A percentile compares a stretch with the other conserved stretches of the same genome.
phyloP scores from a whole-genome alignment of 2,888 invertebrate species.

The Agrotis clavis region DNA sequence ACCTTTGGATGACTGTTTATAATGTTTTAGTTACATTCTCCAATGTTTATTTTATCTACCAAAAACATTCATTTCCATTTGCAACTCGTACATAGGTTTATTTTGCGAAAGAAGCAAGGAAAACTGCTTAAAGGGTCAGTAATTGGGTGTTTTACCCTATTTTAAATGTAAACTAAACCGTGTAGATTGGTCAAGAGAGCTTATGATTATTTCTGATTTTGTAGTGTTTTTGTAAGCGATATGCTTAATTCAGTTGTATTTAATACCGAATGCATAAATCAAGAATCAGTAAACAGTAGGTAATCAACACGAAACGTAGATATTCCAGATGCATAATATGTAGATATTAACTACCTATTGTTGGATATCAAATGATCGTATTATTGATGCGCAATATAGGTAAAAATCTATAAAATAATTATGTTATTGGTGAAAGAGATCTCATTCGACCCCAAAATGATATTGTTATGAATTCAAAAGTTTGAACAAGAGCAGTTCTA shows the following conservation, averaged over 20 bases:
- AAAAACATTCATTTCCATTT: too few relatives aligned
- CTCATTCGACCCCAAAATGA: not conserved
- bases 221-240: constrained; percentile 28
- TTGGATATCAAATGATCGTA: not conserved
- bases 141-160: too few relatives aligned
- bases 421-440: not conserved
- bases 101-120: too few relatives aligned
- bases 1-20: too few relatives aligned
- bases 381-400: not conserved
- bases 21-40: too few relatives aligned
- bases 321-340: constrained; percentile 19
- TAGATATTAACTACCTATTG: not conserved
- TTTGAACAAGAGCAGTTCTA: not conserved
- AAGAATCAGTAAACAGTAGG: constrained; percentile 45
- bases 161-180: constrained; percentile 62
- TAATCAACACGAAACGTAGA: constrained; percentile 29
- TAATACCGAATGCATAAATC: constrained; percentile 44
- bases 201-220: constrained; percentile 46
- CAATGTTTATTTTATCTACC: too few relatives aligned
- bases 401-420: not conserved
- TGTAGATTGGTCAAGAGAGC: constrained; percentile 37
- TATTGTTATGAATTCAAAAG: not conserved
- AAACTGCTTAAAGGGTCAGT: too few relatives aligned
- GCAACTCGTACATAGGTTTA: too few relatives aligned
- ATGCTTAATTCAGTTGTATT: constrained; percentile 37